Percentiles rank a stretch among this genome's conserved stretches.
Evolutionary conservation across 2,888 invertebrate species (phyloP).

Genomic region (Torymus tubicola): DNA sequence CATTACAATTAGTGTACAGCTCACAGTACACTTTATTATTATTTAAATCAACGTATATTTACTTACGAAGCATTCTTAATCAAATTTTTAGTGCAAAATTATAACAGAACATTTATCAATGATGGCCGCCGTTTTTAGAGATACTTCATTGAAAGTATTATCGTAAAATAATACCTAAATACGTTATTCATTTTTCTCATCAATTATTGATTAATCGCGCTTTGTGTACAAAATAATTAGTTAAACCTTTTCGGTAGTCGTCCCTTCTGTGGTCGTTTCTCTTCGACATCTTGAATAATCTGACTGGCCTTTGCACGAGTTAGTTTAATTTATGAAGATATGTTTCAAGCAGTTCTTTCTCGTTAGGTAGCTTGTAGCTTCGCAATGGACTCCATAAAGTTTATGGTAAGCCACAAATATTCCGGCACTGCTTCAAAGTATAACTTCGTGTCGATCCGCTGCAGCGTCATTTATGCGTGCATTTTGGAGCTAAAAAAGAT

Average conservation of each 20-base stretch:
- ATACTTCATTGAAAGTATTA: no score
- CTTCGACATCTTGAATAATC: conserved; percentile 49
- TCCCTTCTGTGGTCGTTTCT: conserved; percentile 52
- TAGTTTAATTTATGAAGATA: no score
- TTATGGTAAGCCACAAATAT: neutral
- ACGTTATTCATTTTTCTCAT: no score
- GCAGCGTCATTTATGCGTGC: conserved; percentile 54
- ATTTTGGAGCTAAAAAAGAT: conserved; percentile 35
- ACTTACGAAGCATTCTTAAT: no score
- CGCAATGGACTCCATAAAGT: conserved; percentile 19
- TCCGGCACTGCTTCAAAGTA: conserved; percentile 13
- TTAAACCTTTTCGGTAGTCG: conserved; percentile 74
- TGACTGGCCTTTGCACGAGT: neutral
- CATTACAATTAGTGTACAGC: neutral
- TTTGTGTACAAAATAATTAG: conserved; percentile 58
- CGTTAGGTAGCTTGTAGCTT: neutral
- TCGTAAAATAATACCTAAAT: no score
- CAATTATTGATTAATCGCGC: no score
- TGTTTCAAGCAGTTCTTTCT: neutral
- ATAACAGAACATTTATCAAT: no score
- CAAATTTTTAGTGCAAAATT: no score
- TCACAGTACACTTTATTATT: no score
- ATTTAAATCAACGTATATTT: no score
- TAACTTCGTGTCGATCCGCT: conserved; percentile 16
- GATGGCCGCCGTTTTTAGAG: no score